These are phyloP conservation scores for Cyclophora albipunctata DNA, from an alignment of 2,888 invertebrate genomes.

Conservation along the genomic window DNA sequence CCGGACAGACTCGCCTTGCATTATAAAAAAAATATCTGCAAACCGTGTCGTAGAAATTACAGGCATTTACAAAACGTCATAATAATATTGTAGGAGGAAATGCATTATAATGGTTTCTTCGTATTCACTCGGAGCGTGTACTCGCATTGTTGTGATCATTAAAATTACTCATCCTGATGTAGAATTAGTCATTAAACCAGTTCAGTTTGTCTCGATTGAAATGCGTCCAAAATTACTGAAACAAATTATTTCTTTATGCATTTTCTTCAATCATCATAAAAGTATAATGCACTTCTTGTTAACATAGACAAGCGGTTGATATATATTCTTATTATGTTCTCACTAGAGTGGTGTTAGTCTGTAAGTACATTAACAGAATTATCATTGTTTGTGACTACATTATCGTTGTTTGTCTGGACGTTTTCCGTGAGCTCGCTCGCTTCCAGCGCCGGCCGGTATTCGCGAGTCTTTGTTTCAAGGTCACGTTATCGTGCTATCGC, in stretches of 20 bases:
- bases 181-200: conserved; percentile 63
- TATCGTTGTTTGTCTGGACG: conserved; percentile 65
- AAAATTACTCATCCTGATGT: conserved; percentile 61
- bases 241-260: too few species aligned
- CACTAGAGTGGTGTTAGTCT: too few species aligned
- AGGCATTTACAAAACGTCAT: conserved; percentile 30
- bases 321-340: too few species aligned
- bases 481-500: conserved; percentile 72
- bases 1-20: conserved; percentile 62
- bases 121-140: background rate
- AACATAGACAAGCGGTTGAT: too few species aligned
- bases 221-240: conserved; percentile 32
- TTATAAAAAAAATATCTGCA: conserved; percentile 45
- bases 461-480: conserved; percentile 64
- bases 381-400: conserved; percentile 44
- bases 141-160: conserved; percentile 44
- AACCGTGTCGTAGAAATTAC: conserved; percentile 44
- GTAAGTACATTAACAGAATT: conserved; percentile 30
- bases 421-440: conserved; percentile 61
- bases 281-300: too few species aligned
- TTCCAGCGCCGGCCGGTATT: conserved; percentile 64
- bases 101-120: conserved; percentile 3
- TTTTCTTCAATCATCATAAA: too few species aligned
- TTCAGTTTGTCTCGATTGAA: conserved; percentile 58
- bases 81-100: conserved; percentile 11